Base-by-base conservation (phyloP, 2,113 vertebrate species). In the Sturnira hondurensis region DNA sequence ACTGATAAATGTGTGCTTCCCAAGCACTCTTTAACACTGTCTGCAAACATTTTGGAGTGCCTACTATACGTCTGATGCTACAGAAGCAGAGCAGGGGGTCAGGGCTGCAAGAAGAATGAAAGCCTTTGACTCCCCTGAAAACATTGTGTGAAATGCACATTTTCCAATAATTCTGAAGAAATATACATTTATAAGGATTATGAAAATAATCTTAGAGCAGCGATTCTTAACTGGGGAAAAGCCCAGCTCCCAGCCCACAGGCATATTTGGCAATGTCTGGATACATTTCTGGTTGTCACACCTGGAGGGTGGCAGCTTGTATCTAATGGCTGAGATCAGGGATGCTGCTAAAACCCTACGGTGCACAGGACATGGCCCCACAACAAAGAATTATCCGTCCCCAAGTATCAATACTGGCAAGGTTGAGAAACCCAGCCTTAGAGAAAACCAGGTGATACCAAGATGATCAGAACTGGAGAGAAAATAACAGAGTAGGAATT, bases 91-190 rank as follows among this genome's bases (percentile, higher is more conserved):
- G 14, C n/a, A 13, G 22, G 19, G 13, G 10, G n/a, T 15, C 15
- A 2, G 20, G 4, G 5, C 15, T 71, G n/a, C 9, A 47, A 14
- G 33, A 36, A 80, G 6, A 36, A 47, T 20, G 81, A 45, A 89
- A 58, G 17, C 7, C 24, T 15, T 31, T 89, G 24, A 85, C n/a
- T 87, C 45, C 58, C 12, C 24, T 52, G 43, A 73, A 94, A 65
- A 80, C 47, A 54, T 67, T 13, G 67, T 63, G 77, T 67, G 61
- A 77, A 90, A 65, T 22, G 17, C 50, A 31, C 5, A 26, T 50
- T 89, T 95, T 84, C 26, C 19, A 89, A 58, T 84, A 58, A n/a
- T 67, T 89, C 73, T 31, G 6, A 93, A 91, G 45, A 63, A 86
- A 38, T 8, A 6, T 2, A 10, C 5, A 17, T 47, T 50, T 86